Evolutionary conservation across 2,113 vertebrate genomes (phyloP).

Genomic region (Scopus umbretta): DNA sequence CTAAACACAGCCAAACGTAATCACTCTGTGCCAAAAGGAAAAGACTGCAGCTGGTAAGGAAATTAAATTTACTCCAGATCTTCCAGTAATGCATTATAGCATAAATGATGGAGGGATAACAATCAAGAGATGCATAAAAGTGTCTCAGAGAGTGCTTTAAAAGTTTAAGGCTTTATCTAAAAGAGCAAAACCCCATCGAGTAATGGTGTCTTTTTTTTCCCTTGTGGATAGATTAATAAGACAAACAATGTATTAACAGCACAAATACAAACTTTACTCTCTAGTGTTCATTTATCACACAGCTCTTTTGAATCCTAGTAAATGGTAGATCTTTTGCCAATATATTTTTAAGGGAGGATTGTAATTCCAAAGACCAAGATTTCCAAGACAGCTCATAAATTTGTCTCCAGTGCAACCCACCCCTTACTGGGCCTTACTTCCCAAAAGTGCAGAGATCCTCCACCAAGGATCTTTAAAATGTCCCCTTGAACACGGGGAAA

Average conservation of each 20-base stretch:
- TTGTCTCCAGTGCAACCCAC: background rate
- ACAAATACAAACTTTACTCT: background rate
- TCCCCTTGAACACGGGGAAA: background rate
- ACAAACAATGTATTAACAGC: background rate
- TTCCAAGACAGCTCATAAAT: background rate
- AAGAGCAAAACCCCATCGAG: background rate
- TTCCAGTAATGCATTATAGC: constrained; percentile 44
- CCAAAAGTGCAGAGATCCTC: background rate
- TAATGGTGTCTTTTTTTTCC: background rate
- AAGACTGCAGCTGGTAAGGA: constrained; percentile 52
- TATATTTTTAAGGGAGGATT: background rate
- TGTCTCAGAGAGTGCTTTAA: background rate
- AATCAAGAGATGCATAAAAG: constrained; percentile 37
- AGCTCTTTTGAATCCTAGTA: background rate
- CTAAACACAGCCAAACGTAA: constrained; percentile 37
- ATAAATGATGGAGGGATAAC: constrained; percentile 46
- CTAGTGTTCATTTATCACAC: background rate
- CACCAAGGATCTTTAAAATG: background rate
- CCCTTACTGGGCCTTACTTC: background rate
- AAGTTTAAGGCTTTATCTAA: background rate
- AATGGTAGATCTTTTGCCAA: background rate
- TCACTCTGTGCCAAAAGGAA: constrained; percentile 46
- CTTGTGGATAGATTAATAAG: background rate
- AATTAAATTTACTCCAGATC: constrained; percentile 61
- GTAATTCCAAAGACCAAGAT: background rate